Evolutionary conservation across 1,140 invertebrate genomes (phyloP).

Genomic region (Tetragonula clypearis): DNA sequence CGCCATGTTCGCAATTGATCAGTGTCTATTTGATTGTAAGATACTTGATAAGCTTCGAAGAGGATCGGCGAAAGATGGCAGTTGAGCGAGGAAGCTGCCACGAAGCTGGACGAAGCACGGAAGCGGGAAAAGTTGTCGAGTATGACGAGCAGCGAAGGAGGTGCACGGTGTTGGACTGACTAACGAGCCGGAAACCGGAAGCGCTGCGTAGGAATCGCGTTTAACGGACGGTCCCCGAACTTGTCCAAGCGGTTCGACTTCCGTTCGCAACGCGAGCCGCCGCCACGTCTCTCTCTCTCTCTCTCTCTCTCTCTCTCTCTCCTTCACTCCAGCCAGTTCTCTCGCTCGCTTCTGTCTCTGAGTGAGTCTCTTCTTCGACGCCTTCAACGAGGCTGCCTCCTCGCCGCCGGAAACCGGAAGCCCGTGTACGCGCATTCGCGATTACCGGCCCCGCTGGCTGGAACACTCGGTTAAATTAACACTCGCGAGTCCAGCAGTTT

Average conservation of each 20-base stretch:
- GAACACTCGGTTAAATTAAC: slow-evolving; percentile 41
- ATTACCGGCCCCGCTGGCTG: slow-evolving; percentile 44
- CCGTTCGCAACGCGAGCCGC: slow-evolving; percentile 57
- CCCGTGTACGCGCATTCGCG: slow-evolving; percentile 66
- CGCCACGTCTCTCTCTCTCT: slow-evolving; percentile 15
- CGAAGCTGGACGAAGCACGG: neutral
- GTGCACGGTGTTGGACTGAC: slow-evolving; percentile 60
- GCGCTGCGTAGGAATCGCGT: slow-evolving; percentile 60
- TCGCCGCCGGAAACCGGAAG: slow-evolving; percentile 63
- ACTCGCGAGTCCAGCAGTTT: slow-evolving; percentile 16
- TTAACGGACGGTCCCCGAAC: slow-evolving; percentile 63
- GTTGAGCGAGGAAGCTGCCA: neutral
- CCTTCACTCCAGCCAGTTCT: neutral
- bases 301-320: neutral
- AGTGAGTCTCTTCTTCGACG: too few relatives aligned
- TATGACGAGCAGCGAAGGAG: slow-evolving; percentile 55
- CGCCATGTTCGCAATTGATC: neutral
- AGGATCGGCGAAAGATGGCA: too few relatives aligned
- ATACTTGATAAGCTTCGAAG: neutral
- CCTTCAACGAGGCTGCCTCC: slow-evolving; percentile 27
- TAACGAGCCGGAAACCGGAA: slow-evolving; percentile 68
- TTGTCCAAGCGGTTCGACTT: slow-evolving; percentile 64
- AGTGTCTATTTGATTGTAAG: neutral
- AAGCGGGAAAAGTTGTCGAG: slow-evolving; percentile 31
- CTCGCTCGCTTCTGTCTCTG: neutral